Evolutionary conservation across 2,797 vertebrate species (phyloP), one percentile per base, ranked within the genome.

Genomic region (Oreochromis mossambicus): DNA sequence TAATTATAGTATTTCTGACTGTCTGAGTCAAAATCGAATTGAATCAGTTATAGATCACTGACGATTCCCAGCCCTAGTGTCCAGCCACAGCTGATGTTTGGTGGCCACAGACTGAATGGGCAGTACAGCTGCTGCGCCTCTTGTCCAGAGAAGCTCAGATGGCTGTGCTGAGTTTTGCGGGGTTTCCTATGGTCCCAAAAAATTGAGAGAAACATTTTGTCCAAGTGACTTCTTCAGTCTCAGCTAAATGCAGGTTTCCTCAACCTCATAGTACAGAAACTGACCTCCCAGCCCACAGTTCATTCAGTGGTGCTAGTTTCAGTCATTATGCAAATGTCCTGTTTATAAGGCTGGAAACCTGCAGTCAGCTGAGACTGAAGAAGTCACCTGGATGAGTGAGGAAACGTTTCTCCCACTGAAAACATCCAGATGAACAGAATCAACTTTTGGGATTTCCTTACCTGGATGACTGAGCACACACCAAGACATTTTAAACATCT

Each of bases 181-280:
- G 14, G 26, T 56, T 32, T 29, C 54, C 54, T 56, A 5, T 56
- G 14, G 55, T 56, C 55, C 55, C 55, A 56, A 3, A 51, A 29
- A 9, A 1, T 17, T 56, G 8, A 15, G 32, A 32, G 54, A 56
- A 56, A 29, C 3, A 2, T 29, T 29, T 32, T 17, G 26, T 56
- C 55, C 14, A 0, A 2, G 55, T 56, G 26, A 56, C 14, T 3
- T 56, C 55, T 56, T 32, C 26, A 56, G 26, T 56, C 14, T 56
- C 8, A 5, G 8, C 55, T 56, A 9, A 32, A 32, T 55, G 52
- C 52, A 55, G 52, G 24, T 55, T 55, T 55, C 54, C 12, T 26
- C 26, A 56, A 0, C 26, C 55, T 17, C 6, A 56, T 0, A 32
- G 55, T 58, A 2, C 55, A 58, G 29, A 32, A 58, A 17, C n/a